Evolutionary conservation across 2,888 invertebrate genomes (phyloP).

Genomic region (Apodemia mormo): DNA sequence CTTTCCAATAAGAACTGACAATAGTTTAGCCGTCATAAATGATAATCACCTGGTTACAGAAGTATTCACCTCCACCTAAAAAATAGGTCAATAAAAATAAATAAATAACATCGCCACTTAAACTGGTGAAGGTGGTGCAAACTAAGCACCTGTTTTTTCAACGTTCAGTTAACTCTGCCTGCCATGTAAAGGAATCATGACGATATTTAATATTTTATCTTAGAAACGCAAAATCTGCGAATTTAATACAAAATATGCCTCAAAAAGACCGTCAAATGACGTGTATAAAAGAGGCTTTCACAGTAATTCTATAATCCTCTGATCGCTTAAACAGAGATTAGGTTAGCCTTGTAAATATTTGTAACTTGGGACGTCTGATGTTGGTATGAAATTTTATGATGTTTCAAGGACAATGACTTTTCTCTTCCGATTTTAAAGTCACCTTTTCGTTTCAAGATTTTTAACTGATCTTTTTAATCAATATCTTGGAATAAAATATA

Average conservation of each 20-base stretch:
- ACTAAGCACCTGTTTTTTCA: too few species aligned
- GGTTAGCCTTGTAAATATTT: slow-evolving; percentile 40
- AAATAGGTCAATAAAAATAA: too few species aligned
- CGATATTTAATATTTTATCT: background rate
- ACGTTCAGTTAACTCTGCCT: too few species aligned
- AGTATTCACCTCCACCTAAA: too few species aligned
- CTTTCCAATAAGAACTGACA: too few species aligned
- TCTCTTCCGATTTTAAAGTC: background rate
- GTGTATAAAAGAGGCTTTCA: slow-evolving; percentile 39
- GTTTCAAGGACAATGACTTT: slow-evolving; percentile 12
- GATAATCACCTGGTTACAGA: too few species aligned
- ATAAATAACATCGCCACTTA: too few species aligned
- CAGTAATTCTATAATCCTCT: slow-evolving; percentile 41
- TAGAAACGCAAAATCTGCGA: background rate
- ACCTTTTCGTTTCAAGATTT: too few species aligned
- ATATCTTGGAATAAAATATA: too few species aligned
- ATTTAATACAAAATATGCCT: background rate
- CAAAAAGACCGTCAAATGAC: slow-evolving; percentile 28
- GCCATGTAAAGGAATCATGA: background rate
- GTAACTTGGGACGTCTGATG: slow-evolving; percentile 36
- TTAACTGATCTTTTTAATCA: too few species aligned
- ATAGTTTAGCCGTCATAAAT: too few species aligned
- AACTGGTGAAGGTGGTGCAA: too few species aligned
- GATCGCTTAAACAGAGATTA: slow-evolving; percentile 37
- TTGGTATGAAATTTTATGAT: slow-evolving; percentile 20